Percentiles rank a stretch among this genome's conserved stretches.
Evolutionary conservation across 1,140 invertebrate genomes (phyloP).

Genomic region (Lutraria rhynchaena): DNA sequence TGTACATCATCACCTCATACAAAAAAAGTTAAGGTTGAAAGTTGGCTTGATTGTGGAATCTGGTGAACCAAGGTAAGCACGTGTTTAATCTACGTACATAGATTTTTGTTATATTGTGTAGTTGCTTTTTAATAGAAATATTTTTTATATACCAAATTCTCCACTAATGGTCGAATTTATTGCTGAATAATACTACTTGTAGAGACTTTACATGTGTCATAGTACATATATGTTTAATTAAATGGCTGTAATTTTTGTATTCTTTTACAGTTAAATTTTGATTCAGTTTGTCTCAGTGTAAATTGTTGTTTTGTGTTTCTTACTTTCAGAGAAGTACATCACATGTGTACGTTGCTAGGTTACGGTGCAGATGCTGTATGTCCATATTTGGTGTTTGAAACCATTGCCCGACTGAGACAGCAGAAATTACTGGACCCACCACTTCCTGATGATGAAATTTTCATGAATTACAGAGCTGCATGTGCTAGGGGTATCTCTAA

Average conservation of each 20-base stretch:
- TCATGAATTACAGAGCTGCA: conserved; percentile 86
- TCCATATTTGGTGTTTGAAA: conserved; percentile 98
- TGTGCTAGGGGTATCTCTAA: conserved; percentile 84
- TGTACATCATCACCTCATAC: conserved; percentile 97
- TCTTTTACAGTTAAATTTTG: neutral
- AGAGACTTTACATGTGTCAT: too few relatives aligned
- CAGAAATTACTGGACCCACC: conserved; percentile 90
- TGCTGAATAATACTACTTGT: too few relatives aligned
- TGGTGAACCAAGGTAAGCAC: conserved; percentile 91
- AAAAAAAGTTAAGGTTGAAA: conserved; percentile 97
- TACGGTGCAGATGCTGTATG: conserved; percentile 99
- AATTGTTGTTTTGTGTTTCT: too few relatives aligned
- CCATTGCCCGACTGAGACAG: conserved; percentile 90
- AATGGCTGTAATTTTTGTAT: neutral
- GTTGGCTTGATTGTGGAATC: conserved; percentile 96
- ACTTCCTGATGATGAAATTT: conserved; percentile 93
- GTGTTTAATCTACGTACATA: too few relatives aligned
- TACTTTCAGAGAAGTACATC: conserved; percentile 92
- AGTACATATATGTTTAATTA: too few relatives aligned
- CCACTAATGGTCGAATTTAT: too few relatives aligned
- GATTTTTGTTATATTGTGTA: too few relatives aligned
- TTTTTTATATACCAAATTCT: too few relatives aligned
- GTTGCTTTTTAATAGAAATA: too few relatives aligned
- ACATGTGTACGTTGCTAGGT: conserved; percentile 97
- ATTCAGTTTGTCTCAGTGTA: neutral